Evolutionary conservation across 2,113 vertebrate species (phyloP).

Genomic region (Capreolus pygargus): DNA sequence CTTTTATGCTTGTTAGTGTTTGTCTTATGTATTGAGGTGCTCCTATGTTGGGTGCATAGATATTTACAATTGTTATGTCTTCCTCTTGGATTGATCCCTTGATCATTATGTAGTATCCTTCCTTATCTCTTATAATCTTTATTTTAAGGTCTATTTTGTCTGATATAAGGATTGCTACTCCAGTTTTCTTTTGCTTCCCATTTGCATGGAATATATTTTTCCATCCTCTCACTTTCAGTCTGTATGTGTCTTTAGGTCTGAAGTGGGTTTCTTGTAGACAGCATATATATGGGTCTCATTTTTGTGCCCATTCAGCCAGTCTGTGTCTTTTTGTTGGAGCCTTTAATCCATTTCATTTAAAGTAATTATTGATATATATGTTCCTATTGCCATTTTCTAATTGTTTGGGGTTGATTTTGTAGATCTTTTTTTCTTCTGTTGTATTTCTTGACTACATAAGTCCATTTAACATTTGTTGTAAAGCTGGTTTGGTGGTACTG

Average conservation of each 20-base stretch:
- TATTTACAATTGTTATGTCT: neutral
- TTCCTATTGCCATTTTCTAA: neutral
- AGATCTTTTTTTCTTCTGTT: neutral
- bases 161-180: neutral
- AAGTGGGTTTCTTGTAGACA: neutral
- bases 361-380: neutral
- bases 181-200: neutral
- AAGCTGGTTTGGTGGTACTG: neutral
- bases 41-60: neutral
- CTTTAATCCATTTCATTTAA: neutral
- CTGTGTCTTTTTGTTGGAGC: neutral
- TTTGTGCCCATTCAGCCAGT: neutral
- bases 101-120: neutral
- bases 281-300: neutral
- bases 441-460: neutral
- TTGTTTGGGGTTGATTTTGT: neutral
- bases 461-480: neutral
- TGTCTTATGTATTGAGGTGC: too few species aligned
- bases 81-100: neutral
- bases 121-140: neutral
- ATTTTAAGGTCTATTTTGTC: neutral
- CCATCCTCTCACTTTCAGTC: neutral
- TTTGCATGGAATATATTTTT: neutral
- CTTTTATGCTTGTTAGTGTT: too few species aligned
- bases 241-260: neutral